Evolutionary conservation across 2,113 vertebrate species (phyloP), one percentile per base, ranked within the genome.

Genomic region (Microcebus jonahi): DNA sequence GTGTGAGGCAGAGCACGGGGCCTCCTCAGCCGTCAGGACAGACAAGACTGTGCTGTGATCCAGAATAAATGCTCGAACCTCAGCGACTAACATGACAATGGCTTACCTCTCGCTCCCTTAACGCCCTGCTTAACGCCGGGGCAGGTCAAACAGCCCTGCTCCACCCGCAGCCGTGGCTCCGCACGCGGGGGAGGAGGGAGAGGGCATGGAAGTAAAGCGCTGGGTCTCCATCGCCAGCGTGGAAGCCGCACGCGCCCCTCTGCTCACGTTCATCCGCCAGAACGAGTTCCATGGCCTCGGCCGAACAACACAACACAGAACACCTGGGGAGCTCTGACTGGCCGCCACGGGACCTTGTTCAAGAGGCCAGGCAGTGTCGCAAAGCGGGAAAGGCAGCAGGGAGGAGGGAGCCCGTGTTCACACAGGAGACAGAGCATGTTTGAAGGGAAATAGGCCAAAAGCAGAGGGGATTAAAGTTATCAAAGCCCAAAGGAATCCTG

Each of bases 1-100:
- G 17, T 10, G 18, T 10, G 23, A 63, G 85, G 18, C 82, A 31
- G 7, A 0, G 2, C 57, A 29, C 48, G 50, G 0, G 2, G 14
- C 55, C 34, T 4, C 34, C 23, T 1, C 48, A 27, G 21, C 17
- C 39, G 39, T 71, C n/a, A 88, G 79, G 29, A 48, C 31, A n/a
- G 71, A 29, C 42, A 6, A 42, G 34, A 29, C 34, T 11, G 11
- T 12, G 71, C 77, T 29, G 39, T 71, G 13, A 21, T 63, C 42
- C 8, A n/a, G 71, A 75, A 20, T 5, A 88, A 48, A 39, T 4
- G 20, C 42, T 48, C 34, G 17, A 10, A 20, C 15, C 63, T 79
- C 90, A 71, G 53, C 31, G 25, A 17, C 45, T n/a, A 14, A 45
- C 18, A 36, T 5, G 18, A 42, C n/a, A 67, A 88, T 65, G 63